Evolutionary conservation across 2,888 invertebrate species (phyloP).

Genomic region (Oligia strigilis): DNA sequence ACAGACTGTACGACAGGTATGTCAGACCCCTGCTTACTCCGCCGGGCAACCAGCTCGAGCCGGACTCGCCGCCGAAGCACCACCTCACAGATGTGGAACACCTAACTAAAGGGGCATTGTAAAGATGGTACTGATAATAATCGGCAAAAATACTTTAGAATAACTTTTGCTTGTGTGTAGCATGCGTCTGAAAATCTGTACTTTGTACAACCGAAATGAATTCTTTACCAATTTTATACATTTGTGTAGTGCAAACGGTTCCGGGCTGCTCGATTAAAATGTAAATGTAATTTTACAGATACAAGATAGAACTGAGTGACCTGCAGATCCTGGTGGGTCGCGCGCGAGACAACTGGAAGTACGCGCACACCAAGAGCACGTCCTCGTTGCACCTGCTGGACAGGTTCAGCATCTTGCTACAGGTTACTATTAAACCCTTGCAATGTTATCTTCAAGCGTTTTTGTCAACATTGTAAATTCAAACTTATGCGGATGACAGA

Average conservation of each 20-base stretch:
- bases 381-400: conserved; percentile 97
- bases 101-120: not conserved
- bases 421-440: conserved; percentile 75
- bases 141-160: not conserved
- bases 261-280: not conserved
- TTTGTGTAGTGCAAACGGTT: not conserved
- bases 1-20: conserved; percentile 75
- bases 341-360: conserved; percentile 97
- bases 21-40: conserved; percentile 90
- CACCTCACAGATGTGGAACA: not conserved
- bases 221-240: not conserved
- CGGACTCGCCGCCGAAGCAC: conserved; percentile 69
- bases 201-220: not conserved
- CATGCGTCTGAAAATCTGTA: not conserved
- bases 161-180: not conserved
- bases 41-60: conserved; percentile 94
- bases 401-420: conserved; percentile 92
- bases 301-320: conserved; percentile 95
- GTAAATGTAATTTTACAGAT: conserved; percentile 84
- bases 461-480: not conserved
- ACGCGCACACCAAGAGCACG: conserved; percentile 95
- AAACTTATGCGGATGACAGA: not conserved
- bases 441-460: not conserved
- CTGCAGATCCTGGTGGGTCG: conserved; percentile 97
- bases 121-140: not conserved